Percentiles rank a stretch among this genome's conserved stretches.
phyloP scores from a whole-genome alignment of 2,888 invertebrate genomes.

The Mactromeris polynyma region DNA sequence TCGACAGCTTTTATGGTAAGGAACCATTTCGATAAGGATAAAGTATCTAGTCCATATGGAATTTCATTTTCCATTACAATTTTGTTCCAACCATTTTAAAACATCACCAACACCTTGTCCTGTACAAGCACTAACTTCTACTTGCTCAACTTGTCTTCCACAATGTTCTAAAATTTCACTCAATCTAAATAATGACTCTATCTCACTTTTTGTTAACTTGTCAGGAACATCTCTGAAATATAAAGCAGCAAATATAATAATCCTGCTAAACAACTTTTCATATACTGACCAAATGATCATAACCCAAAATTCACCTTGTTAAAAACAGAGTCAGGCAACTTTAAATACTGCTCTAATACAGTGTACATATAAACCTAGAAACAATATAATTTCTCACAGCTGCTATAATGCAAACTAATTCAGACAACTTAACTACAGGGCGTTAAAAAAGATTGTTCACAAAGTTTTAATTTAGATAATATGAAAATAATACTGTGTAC shows the following conservation, averaged over 20 bases:
- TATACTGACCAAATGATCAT: too few species aligned
- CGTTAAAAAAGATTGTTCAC: too few species aligned
- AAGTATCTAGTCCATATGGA: not conserved
- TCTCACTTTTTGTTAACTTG: slow-evolving; percentile 76
- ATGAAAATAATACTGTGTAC: too few species aligned
- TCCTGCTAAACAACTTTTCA: too few species aligned
- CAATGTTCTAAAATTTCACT: slow-evolving; percentile 76
- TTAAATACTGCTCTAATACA: too few species aligned
- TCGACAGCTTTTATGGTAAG: not conserved
- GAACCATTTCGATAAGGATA: not conserved
- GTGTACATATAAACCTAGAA: too few species aligned
- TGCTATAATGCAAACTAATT: too few species aligned
- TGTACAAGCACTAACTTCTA: slow-evolving; percentile 81
- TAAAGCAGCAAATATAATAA: not conserved
- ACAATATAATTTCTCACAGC: too few species aligned
- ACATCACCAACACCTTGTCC: slow-evolving; percentile 81
- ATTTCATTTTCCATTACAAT: slow-evolving; percentile 61
- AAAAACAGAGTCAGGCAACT: too few species aligned
- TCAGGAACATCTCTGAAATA: slow-evolving; percentile 79
- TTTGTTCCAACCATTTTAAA: slow-evolving; percentile 82
- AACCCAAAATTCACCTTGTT: too few species aligned
- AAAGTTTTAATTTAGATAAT: too few species aligned
- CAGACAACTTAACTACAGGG: too few species aligned
- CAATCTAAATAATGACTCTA: slow-evolving; percentile 80
- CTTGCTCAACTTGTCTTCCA: slow-evolving; percentile 73